Evolutionary conservation across 53 echinoderm and acorn worm genomes (phyloP).

Genomic region (Crossaster papposus): DNA sequence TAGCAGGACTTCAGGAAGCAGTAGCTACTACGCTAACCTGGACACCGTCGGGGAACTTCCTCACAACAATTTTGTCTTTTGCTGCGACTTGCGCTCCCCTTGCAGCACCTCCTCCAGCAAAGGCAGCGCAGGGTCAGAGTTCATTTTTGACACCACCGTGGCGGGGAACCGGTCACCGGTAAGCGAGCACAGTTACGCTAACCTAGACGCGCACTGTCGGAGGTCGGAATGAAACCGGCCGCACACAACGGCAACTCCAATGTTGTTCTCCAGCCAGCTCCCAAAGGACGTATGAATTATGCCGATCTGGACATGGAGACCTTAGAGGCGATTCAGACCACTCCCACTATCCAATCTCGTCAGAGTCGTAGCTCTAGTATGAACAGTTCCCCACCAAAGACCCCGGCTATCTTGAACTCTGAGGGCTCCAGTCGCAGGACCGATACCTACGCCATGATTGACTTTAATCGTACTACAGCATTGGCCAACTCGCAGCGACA

Average conservation of each 20-base stretch:
- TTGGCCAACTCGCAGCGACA: slow-evolving; percentile 84
- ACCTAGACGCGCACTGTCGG: slow-evolving; percentile 73
- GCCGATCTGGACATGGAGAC: slow-evolving; percentile 87
- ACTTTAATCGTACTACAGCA: slow-evolving; percentile 88
- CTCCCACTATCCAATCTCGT: not conserved
- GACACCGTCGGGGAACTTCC: slow-evolving; percentile 92
- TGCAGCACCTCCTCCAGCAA: slow-evolving; percentile 76
- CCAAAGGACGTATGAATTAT: slow-evolving; percentile 92
- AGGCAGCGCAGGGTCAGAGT: slow-evolving; percentile 79
- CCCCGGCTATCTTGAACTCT: slow-evolving; percentile 64
- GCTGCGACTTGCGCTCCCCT: slow-evolving; percentile 74
- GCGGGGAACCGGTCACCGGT: slow-evolving; percentile 74
- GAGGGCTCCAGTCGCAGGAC: slow-evolving; percentile 64
- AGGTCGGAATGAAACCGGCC: slow-evolving; percentile 51
- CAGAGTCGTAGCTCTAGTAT: slow-evolving; percentile 76
- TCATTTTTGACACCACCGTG: slow-evolving; percentile 70
- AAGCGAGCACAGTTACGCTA: slow-evolving; percentile 85
- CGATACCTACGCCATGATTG: slow-evolving; percentile 90
- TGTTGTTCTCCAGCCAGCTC: slow-evolving; percentile 82
- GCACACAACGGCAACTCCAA: slow-evolving; percentile 18
- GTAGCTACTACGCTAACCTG: slow-evolving; percentile 89
- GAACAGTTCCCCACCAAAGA: slow-evolving; percentile 80
- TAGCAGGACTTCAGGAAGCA: slow-evolving; percentile 36
- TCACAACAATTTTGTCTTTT: slow-evolving; percentile 70
- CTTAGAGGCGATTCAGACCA: slow-evolving; percentile 48